These are phyloP conservation scores for Brachyptera risi DNA, from an alignment of 2,888 invertebrate genomes.

Conservation along the genomic window DNA sequence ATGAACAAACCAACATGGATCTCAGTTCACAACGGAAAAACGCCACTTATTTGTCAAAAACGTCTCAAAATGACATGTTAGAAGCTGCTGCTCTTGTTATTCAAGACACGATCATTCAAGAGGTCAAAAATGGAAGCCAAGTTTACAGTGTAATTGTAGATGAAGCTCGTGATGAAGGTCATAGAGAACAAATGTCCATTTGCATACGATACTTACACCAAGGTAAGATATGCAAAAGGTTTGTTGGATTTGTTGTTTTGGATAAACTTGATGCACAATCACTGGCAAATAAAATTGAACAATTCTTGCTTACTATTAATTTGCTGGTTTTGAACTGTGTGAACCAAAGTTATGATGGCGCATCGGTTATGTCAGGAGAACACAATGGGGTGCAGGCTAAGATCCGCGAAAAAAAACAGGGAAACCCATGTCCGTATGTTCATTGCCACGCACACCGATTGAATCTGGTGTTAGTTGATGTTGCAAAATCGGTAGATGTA, in stretches of 20 bases:
- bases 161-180: not conserved
- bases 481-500: not conserved
- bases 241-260: not conserved
- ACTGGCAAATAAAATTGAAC: not conserved
- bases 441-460: slow-evolving; percentile 10
- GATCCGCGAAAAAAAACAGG: not conserved
- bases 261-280: not conserved
- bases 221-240: not conserved
- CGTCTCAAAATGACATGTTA: not conserved
- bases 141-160: not conserved
- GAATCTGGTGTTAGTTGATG: slow-evolving; percentile 13
- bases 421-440: not conserved
- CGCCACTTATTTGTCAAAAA: not conserved
- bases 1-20: not conserved
- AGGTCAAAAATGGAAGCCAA: not conserved
- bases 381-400: not conserved
- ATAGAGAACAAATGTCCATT: not conserved
- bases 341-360: not conserved
- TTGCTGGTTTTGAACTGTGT: not conserved
- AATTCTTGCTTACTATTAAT: not conserved
- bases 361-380: not conserved
- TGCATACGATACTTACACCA: not conserved
- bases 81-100: not conserved
- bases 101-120: not conserved
- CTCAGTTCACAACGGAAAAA: not conserved